Conservation (phyloP, 2,113 vertebrate genomes). For the Lepisosteus oculatus region DNA sequence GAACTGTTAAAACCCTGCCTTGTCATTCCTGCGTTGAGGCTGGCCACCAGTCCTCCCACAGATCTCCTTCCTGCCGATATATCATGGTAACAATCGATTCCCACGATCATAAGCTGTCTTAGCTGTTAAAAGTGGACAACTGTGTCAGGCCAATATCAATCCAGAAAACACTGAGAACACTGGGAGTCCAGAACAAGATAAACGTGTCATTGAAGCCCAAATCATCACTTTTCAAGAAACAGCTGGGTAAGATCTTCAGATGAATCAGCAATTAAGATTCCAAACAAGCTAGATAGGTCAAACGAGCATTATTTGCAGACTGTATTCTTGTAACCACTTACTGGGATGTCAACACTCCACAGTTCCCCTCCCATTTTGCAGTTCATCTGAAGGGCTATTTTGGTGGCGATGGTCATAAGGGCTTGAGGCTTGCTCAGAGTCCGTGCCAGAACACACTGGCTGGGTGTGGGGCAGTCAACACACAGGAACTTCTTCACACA, state of each 20-base stretch:
- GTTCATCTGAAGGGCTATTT: constrained; percentile 89
- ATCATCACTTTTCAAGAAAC: neutral
- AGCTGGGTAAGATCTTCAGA: neutral
- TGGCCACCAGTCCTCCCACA: constrained; percentile 86
- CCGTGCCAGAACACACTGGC: constrained; percentile 85
- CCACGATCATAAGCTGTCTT: constrained; percentile 89
- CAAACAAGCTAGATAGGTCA: neutral
- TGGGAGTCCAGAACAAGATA: too few relatives aligned
- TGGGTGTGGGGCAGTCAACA: constrained; percentile 85
- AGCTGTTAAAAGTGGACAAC: constrained; percentile 59
- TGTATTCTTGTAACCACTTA: constrained; percentile 47
- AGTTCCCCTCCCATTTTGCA: constrained; percentile 97
- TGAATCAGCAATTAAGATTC: neutral
- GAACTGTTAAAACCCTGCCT: constrained; percentile 62
- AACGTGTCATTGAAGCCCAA: too few relatives aligned
- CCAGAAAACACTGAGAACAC: too few relatives aligned
- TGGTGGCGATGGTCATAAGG: constrained; percentile 81
- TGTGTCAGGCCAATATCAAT: too few relatives aligned
- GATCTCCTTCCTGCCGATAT: constrained; percentile 74
- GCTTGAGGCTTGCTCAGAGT: constrained; percentile 79
- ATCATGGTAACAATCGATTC: constrained; percentile 95
- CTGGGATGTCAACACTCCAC: constrained; percentile 90
- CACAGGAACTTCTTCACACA: constrained; percentile 90
- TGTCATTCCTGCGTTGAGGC: constrained; percentile 83
- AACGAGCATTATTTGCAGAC: too few relatives aligned